Conservation (phyloP, 2,797 vertebrate genomes). For the Pangasius macronema region DNA sequence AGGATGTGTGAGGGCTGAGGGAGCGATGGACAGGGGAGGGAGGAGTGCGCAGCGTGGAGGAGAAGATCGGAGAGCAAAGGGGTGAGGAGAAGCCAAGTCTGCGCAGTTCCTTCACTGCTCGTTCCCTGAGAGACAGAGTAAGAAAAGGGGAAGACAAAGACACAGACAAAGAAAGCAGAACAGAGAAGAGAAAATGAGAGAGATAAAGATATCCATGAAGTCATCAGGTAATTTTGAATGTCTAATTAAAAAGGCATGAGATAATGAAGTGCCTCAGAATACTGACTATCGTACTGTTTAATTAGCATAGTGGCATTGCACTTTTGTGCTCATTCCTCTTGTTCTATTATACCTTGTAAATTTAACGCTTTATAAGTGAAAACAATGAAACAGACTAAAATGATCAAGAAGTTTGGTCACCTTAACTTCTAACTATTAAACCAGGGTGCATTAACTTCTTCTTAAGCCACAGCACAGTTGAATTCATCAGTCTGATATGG, state of each 20-base stretch:
- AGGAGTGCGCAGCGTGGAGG: slow-evolving; percentile 62
- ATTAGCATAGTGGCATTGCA: neutral
- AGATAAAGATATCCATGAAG: neutral
- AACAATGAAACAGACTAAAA: neutral
- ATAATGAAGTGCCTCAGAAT: neutral
- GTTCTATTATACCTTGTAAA: neutral
- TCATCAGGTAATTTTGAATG: neutral
- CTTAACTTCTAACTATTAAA: neutral
- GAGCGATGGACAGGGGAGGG: slow-evolving; percentile 64
- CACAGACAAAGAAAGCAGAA: neutral
- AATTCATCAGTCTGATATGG: neutral
- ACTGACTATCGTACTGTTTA: neutral
- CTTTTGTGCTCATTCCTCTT: neutral
- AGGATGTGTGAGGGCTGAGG: slow-evolving; percentile 59
- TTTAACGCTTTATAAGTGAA: neutral
- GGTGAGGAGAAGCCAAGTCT: slow-evolving; percentile 64
- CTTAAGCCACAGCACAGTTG: neutral
- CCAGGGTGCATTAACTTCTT: neutral
- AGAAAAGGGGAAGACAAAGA: neutral
- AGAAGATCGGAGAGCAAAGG: slow-evolving; percentile 61
- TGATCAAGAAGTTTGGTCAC: neutral
- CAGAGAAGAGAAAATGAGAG: neutral
- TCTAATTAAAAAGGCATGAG: neutral
- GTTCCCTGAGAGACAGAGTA: slow-evolving; percentile 67
- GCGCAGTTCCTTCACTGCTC: slow-evolving; percentile 73